Evolutionary conservation across 2,113 vertebrate genomes (phyloP).

Genomic region (Tretioscincus oriximinensis): DNA sequence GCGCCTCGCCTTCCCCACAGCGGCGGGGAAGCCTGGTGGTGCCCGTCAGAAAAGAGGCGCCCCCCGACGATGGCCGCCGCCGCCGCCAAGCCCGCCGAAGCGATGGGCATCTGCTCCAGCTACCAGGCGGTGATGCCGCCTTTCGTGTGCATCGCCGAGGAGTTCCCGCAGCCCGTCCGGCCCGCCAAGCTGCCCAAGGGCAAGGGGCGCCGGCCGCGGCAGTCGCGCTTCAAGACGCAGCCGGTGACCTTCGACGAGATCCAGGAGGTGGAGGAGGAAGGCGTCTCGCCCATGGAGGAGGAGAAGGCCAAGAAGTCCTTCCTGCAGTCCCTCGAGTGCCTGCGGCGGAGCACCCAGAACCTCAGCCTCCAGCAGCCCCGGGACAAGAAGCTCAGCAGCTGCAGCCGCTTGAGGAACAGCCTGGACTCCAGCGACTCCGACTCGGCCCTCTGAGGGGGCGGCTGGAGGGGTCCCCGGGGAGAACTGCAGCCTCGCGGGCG

Average conservation of each 20-base stretch:
- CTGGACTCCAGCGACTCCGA: constrained; percentile 96
- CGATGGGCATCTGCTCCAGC: constrained; percentile 76
- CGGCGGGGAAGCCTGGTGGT: no score
- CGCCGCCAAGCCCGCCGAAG: constrained; percentile 78
- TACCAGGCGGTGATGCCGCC: constrained; percentile 84
- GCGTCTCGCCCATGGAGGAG: constrained; percentile 90
- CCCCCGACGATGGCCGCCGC: constrained; percentile 53
- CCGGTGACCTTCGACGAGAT: constrained; percentile 98
- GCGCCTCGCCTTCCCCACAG: no score
- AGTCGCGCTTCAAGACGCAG: constrained; percentile 95
- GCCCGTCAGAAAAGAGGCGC: no score
- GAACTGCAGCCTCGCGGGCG: neutral
- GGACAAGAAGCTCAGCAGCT: constrained; percentile 67
- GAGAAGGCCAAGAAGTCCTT: constrained; percentile 94
- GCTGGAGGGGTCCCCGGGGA: neutral
- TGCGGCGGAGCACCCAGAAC: constrained; percentile 90
- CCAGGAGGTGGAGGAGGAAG: constrained; percentile 96
- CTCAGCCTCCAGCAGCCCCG: constrained; percentile 71
- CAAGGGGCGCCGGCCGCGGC: constrained; percentile 82
- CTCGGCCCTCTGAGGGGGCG: constrained; percentile 81
- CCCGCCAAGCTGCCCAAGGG: constrained; percentile 77
- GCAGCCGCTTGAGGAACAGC: constrained; percentile 80
- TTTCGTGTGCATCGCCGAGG: constrained; percentile 79
- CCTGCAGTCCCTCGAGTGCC: constrained; percentile 93
- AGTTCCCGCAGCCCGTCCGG: constrained; percentile 85